phyloP scores from a whole-genome alignment of 2,113 vertebrate genomes.

The Grammomys surdaster region DNA sequence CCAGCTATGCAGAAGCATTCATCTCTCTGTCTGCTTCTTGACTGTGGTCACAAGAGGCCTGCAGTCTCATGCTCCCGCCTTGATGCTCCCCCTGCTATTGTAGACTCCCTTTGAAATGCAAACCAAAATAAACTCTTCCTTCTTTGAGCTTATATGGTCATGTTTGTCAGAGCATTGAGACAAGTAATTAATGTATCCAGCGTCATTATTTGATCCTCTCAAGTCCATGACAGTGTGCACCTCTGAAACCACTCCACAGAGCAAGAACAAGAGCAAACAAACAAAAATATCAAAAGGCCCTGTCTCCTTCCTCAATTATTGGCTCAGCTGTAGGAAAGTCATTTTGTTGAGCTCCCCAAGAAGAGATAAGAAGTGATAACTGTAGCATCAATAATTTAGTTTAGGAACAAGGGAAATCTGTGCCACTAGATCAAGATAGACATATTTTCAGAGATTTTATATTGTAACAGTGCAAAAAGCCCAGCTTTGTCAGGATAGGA shows the following conservation, averaged over 20 bases:
- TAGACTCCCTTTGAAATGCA: background rate
- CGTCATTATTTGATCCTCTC: background rate
- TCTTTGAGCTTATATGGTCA: background rate
- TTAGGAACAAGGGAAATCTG: slow-evolving; percentile 53
- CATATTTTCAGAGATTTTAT: slow-evolving; percentile 61
- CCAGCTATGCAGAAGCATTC: background rate
- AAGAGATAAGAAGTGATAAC: slow-evolving; percentile 69
- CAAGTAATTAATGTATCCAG: background rate
- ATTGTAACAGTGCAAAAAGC: slow-evolving; percentile 34
- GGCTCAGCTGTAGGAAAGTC: slow-evolving; percentile 2
- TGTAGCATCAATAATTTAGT: slow-evolving; percentile 72
- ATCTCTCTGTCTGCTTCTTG: background rate
- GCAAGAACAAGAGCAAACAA: slow-evolving; percentile 5
- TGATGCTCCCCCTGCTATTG: background rate
- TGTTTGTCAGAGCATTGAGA: background rate
- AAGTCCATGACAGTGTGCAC: background rate
- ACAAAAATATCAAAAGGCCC: slow-evolving; percentile 15
- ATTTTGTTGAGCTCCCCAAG: slow-evolving; percentile 30
- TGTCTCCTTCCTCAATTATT: slow-evolving; percentile 58
- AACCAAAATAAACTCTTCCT: background rate
- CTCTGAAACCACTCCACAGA: slow-evolving; percentile 13
- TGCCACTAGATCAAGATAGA: slow-evolving; percentile 61
- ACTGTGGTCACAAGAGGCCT: background rate
- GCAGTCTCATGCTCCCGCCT: too few relatives aligned
- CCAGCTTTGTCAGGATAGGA: slow-evolving; percentile 49